These are phyloP conservation scores for Pardalotus punctatus DNA, from an alignment of 2,113 vertebrate genomes.

Conservation along the genomic window DNA sequence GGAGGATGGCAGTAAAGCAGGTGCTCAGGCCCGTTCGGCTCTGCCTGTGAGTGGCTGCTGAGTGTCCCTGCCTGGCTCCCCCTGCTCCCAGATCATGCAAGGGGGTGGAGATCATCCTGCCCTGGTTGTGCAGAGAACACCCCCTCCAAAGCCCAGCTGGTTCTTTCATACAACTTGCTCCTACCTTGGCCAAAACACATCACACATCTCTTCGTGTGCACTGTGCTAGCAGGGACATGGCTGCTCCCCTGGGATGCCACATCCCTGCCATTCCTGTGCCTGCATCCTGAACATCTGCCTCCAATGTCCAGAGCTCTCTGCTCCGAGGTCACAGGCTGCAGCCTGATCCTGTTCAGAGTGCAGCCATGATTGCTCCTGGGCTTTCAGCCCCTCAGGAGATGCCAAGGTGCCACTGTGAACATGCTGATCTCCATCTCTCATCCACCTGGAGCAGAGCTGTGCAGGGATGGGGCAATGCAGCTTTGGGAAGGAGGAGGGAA, in stretches of 20 bases:
- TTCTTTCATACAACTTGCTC: not conserved
- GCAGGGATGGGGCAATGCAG: not conserved
- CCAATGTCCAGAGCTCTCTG: not conserved
- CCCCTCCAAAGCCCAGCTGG: not conserved
- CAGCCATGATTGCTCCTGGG: not conserved
- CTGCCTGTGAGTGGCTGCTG: fast-evolving
- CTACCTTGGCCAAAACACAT: not conserved
- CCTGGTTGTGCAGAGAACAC: not conserved
- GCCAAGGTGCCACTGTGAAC: not conserved
- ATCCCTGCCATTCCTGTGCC: not conserved
- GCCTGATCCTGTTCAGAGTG: not conserved
- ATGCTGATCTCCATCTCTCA: not conserved
- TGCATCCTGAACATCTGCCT: not conserved
- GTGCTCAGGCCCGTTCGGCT: not conserved
- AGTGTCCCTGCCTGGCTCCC: not conserved
- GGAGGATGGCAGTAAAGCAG: not conserved
- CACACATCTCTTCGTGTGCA: not conserved
- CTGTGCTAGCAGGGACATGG: not conserved
- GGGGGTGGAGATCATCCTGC: not conserved
- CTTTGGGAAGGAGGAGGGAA: not conserved
- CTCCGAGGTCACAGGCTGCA: not conserved
- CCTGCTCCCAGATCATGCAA: not conserved
- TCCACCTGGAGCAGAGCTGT: not conserved
- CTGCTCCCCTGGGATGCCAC: fast-evolving
- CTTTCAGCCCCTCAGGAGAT: not conserved